A percentile compares a stretch with the other conserved stretches of the same genome.
These are phyloP conservation scores for Thamnophis sirtalis DNA, from an alignment of 2,113 vertebrate genomes.

Conservation along the genomic window DNA sequence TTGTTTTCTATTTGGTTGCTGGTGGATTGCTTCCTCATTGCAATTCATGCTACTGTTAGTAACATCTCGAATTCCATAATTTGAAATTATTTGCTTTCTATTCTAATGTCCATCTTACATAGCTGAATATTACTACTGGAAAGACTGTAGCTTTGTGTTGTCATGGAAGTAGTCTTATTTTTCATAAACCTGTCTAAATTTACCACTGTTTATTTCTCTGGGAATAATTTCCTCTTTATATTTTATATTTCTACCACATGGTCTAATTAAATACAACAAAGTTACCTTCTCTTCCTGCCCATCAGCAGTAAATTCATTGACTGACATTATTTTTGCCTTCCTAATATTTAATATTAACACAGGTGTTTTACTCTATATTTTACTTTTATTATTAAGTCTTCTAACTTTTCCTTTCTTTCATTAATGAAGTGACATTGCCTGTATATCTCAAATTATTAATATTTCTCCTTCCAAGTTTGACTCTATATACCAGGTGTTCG, in stretches of 20 bases:
- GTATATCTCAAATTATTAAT: not conserved
- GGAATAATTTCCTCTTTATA: not conserved
- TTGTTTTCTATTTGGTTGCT: not conserved
- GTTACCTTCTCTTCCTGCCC: not conserved
- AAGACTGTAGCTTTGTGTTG: not conserved
- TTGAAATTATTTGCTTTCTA: not conserved
- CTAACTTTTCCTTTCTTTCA: not conserved
- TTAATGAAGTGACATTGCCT: not conserved
- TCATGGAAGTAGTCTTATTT: not conserved
- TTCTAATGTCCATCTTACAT: not conserved
- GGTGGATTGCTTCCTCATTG: not conserved
- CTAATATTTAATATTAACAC: not conserved
- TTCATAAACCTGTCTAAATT: not conserved
- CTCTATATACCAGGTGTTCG: not conserved
- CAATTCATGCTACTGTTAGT: not conserved
- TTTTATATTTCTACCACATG: not conserved
- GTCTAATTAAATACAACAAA: not conserved
- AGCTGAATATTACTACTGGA: not conserved
- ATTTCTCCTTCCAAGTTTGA: not conserved
- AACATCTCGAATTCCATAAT: not conserved
- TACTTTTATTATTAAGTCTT: not conserved
- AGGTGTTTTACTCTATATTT: not conserved
- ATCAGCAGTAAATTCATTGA: not conserved
- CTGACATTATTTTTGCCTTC: not conserved
- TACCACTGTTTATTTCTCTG: not conserved